Conservation (phyloP, 2,113 vertebrate genomes). For the Equus przewalskii region DNA sequence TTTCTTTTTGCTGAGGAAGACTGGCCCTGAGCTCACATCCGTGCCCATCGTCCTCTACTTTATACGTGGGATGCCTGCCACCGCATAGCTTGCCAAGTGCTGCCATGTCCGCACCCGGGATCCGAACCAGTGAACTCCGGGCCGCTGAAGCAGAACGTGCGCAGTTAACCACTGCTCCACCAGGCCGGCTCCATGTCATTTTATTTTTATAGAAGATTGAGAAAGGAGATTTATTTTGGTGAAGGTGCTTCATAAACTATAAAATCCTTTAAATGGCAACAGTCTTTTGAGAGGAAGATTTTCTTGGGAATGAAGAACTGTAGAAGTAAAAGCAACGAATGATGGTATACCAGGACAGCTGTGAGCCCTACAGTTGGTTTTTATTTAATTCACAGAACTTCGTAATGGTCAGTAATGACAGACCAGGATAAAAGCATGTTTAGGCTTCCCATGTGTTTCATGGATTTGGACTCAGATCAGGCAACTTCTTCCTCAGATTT, state of each 20-base stretch:
- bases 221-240: not conserved
- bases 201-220: not conserved
- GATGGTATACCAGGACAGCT: not conserved
- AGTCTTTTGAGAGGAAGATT: not conserved
- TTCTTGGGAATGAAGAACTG: not conserved
- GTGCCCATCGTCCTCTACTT: too few species aligned
- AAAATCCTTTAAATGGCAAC: not conserved
- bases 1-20: too few species aligned
- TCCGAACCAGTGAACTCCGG: too few species aligned
- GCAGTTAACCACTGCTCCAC: too few species aligned
- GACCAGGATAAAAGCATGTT: not conserved
- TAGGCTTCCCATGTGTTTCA: not conserved
- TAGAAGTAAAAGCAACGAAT: not conserved
- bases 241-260: not conserved
- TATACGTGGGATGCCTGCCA: too few species aligned
- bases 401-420: not conserved
- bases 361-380: not conserved
- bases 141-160: too few species aligned
- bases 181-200: not conserved
- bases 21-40: too few species aligned
- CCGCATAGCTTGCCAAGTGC: too few species aligned
- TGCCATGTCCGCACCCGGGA: too few species aligned
- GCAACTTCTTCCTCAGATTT: not conserved
- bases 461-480: not conserved
- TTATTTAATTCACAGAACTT: not conserved